Evolutionary conservation across 2,113 vertebrate species (phyloP).

Genomic region (Petaurus breviceps): DNA sequence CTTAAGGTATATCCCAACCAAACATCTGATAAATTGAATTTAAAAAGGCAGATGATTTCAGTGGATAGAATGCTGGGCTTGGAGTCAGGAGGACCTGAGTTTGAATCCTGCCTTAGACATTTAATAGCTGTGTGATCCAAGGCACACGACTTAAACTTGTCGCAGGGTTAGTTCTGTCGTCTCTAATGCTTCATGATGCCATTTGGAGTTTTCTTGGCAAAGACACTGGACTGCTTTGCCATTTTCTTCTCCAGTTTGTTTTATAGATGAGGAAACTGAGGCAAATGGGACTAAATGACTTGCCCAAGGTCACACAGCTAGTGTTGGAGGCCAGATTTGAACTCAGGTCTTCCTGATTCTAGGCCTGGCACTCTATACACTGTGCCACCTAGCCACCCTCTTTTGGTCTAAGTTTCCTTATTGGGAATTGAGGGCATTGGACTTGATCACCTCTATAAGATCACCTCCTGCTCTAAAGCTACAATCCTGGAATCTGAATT

Average conservation of each 20-base stretch:
- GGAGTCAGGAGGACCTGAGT: neutral
- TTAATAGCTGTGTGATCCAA: neutral
- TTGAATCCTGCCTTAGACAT: neutral
- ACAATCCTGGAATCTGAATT: neutral
- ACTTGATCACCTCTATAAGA: neutral
- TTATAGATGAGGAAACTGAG: too few species aligned
- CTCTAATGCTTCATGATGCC: too few species aligned
- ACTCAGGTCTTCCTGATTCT: neutral
- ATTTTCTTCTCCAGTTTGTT: too few species aligned
- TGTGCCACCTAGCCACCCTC: neutral
- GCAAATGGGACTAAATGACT: too few species aligned
- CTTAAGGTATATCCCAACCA: neutral
- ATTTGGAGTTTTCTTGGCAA: too few species aligned
- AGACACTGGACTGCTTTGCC: too few species aligned
- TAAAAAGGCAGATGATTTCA: neutral
- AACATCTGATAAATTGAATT: neutral
- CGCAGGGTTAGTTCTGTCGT: too few species aligned
- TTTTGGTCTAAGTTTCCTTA: neutral
- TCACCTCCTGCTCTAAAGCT: neutral
- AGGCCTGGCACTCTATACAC: neutral
- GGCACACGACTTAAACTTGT: neutral
- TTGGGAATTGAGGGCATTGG: neutral
- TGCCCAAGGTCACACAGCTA: neutral
- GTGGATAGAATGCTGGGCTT: neutral
- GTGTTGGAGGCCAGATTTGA: neutral